A percentile compares a stretch with the other conserved stretches of the same genome.
phyloP scores from a whole-genome alignment of 2,797 vertebrate species.

The Urosaurus nigricauda region DNA sequence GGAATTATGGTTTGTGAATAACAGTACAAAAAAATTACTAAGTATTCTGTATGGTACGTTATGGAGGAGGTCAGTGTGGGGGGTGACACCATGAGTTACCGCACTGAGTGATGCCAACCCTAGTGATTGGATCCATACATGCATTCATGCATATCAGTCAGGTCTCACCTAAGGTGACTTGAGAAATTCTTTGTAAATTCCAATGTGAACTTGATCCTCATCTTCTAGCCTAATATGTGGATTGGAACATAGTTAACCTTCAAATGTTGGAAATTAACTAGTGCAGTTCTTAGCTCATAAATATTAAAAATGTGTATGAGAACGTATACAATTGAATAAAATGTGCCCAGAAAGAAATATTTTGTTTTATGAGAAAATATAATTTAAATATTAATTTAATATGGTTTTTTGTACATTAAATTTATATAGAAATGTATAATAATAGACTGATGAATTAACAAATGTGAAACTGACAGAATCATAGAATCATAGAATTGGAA shows the following conservation, averaged over 20 bases:
- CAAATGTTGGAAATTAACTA: not conserved
- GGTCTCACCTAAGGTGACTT: not conserved
- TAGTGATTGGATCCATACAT: not conserved
- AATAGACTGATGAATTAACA: not conserved
- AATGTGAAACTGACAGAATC: too few relatives aligned
- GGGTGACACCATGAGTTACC: too few relatives aligned
- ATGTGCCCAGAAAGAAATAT: too few relatives aligned
- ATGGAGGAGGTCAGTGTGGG: too few relatives aligned
- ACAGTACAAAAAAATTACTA: too few relatives aligned
- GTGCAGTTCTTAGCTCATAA: not conserved
- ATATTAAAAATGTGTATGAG: not conserved
- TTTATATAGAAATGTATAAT: not conserved
- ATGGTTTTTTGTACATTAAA: not conserved
- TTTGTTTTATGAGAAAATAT: not conserved
- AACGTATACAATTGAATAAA: too few relatives aligned
- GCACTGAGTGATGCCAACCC: too few relatives aligned
- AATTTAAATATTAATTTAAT: not conserved
- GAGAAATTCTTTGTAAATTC: not conserved
- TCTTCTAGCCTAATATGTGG: not conserved
- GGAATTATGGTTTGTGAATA: too few relatives aligned
- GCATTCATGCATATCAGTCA: not conserved
- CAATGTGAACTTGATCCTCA: not conserved
- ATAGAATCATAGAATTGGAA: too few relatives aligned
- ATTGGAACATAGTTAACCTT: not conserved
- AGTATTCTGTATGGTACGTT: too few relatives aligned